Evolutionary conservation across 2,888 invertebrate genomes (phyloP).

Genomic region (Trileptium ribeirensis): DNA sequence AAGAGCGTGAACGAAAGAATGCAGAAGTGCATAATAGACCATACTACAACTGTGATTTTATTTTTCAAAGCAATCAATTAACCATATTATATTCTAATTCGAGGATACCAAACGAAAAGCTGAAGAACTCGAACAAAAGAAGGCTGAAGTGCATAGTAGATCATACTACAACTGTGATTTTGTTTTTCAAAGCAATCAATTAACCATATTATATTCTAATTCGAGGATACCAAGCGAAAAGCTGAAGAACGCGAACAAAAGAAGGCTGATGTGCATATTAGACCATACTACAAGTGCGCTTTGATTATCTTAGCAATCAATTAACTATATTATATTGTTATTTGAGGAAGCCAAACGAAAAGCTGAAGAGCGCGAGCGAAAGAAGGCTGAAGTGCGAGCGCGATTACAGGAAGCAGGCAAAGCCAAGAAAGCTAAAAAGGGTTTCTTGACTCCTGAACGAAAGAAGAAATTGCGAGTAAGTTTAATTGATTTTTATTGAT

Average conservation of each 20-base stretch:
- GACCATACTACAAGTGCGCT: too few relatives aligned
- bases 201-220: too few relatives aligned
- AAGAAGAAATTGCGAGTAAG: constrained; percentile 99
- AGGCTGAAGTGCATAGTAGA: constrained; percentile 82
- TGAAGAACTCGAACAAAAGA: constrained; percentile 94
- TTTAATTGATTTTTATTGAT: background rate
- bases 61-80: too few relatives aligned
- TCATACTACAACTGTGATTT: too few relatives aligned
- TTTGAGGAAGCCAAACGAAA: constrained; percentile 87
- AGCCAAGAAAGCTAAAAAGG: constrained; percentile 92
- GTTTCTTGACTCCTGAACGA: constrained; percentile 99
- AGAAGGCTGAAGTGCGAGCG: constrained; percentile 89
- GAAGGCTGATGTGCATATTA: constrained; percentile 84
- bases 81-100: too few relatives aligned
- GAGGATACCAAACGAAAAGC: constrained; percentile 95
- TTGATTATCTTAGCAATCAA: too few relatives aligned
- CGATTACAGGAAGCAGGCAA: constrained; percentile 97
- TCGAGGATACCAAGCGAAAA: constrained; percentile 89
- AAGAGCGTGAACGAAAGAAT: constrained; percentile 95
- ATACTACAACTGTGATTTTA: too few relatives aligned
- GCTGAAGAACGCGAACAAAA: constrained; percentile 95
- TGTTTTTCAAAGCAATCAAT: too few relatives aligned
- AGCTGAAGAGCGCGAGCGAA: constrained; percentile 93
- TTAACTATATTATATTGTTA: too few relatives aligned
- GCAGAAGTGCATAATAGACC: too few relatives aligned